Percentiles rank a stretch among this genome's conserved stretches.
phyloP scores from a whole-genome alignment of 2,888 invertebrate genomes.

The Aleiodes leptofemur region DNA sequence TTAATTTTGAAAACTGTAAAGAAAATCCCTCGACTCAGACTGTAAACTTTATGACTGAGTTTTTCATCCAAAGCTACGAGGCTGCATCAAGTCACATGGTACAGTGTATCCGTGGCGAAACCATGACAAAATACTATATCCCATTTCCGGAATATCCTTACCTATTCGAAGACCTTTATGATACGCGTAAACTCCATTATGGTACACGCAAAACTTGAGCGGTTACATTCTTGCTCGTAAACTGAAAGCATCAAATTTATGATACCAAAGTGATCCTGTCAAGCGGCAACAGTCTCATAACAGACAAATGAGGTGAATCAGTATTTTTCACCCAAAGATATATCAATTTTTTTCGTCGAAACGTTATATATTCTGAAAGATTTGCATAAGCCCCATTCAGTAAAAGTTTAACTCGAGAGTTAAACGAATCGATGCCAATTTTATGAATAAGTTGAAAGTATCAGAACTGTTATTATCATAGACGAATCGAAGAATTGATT shows the following conservation, averaged over 20 bases:
- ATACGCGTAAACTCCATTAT: slow-evolving; percentile 15
- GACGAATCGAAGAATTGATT: slow-evolving; percentile 22
- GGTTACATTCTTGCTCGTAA: slow-evolving; percentile 36
- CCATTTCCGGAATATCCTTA: slow-evolving; percentile 21
- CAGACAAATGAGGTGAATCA: slow-evolving; percentile 28
- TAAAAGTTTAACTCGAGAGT: too few relatives aligned
- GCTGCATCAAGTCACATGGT: not conserved
- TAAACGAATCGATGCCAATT: too few relatives aligned
- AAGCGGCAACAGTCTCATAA: slow-evolving; percentile 16
- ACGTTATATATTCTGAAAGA: not conserved
- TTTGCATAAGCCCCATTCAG: not conserved
- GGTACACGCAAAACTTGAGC: slow-evolving; percentile 34
- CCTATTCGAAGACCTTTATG: slow-evolving; percentile 1
- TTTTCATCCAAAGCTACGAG: slow-evolving; percentile 1
- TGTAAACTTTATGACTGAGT: slow-evolving; percentile 27
- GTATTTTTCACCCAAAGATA: slow-evolving; percentile 1
- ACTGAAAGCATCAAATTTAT: slow-evolving; percentile 24
- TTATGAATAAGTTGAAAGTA: too few relatives aligned
- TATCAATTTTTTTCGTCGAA: not conserved
- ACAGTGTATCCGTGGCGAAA: not conserved
- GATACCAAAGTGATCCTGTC: slow-evolving; percentile 12
- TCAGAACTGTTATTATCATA: not conserved
- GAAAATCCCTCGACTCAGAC: not conserved
- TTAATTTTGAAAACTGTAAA: slow-evolving; percentile 11
- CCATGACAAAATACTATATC: not conserved